A percentile compares a stretch with the other conserved stretches of the same genome.
Conservation (phyloP, 2,797 vertebrate species). For the Lacerta bilineata region DNA sequence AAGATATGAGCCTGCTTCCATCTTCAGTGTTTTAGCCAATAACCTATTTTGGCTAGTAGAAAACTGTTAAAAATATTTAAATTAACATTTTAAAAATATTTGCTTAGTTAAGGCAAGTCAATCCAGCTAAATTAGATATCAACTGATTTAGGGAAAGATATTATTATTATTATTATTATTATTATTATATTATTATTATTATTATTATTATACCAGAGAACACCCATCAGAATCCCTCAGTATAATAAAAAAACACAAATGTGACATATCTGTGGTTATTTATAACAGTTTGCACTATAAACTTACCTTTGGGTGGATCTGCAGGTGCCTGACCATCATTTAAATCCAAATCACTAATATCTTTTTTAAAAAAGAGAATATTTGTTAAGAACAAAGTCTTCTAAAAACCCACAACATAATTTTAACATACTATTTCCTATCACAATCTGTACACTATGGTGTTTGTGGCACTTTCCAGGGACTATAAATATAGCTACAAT, state of each 20-base stretch:
- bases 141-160: no score
- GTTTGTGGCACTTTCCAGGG: background rate
- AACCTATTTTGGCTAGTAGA: no score
- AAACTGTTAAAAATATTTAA: no score
- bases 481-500: background rate
- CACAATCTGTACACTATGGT: background rate
- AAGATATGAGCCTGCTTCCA: no score
- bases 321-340: fast-evolving
- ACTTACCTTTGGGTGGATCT: constrained; percentile 42
- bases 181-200: no score
- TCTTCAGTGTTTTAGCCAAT: no score
- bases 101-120: no score
- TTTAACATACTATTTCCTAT: background rate
- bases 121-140: no score
- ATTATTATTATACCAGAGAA: no score
- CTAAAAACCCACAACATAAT: no score
- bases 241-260: background rate
- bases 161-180: no score
- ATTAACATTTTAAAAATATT: no score
- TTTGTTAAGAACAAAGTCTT: background rate
- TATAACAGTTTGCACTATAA: background rate
- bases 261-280: background rate
- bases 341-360: constrained; percentile 64
- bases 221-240: background rate
- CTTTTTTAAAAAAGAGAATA: constrained; percentile 42